A percentile compares a stretch with the other conserved stretches of the same genome.
phyloP scores from a whole-genome alignment of 2,888 invertebrate species.

The Zhengitettix transpicula region DNA sequence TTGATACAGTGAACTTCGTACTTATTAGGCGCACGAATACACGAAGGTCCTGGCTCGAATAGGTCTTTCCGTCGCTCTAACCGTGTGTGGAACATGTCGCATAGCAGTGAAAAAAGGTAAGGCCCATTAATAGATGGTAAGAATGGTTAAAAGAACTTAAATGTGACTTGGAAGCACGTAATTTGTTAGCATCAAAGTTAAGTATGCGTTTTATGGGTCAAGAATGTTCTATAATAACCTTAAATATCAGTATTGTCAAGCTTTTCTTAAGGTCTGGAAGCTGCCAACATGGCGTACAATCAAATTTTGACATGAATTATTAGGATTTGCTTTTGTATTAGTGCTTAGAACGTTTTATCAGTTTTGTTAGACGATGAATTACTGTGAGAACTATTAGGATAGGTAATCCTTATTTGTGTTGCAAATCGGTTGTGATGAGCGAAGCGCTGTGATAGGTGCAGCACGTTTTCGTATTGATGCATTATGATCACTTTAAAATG shows the following conservation, averaged over 20 bases:
- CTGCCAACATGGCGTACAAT: constrained; percentile 40
- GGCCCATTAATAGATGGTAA: constrained; percentile 21
- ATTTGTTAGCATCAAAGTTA: no score
- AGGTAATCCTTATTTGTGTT: neutral
- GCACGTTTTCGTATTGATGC: neutral
- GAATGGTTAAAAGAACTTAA: no score
- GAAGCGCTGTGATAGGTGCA: neutral
- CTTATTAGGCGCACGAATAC: constrained; percentile 8
- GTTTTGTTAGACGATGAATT: neutral
- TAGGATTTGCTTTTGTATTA: neutral
- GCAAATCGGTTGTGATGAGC: neutral
- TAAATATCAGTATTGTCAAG: constrained; percentile 9
- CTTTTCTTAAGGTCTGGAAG: constrained; percentile 18
- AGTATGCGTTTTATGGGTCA: no score
- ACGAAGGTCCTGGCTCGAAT: neutral
- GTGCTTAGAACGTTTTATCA: neutral
- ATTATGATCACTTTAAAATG: no score
- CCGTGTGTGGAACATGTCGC: constrained; percentile 70
- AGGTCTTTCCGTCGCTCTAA: constrained; percentile 53
- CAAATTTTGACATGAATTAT: constrained; percentile 1
- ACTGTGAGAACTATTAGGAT: neutral
- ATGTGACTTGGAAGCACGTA: no score
- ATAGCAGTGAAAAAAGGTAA: constrained; percentile 67
- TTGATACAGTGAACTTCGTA: neutral
- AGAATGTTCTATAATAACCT: neutral